Conservation (phyloP, 2,888 invertebrate species). For the Listrodromus nycthemerus region DNA sequence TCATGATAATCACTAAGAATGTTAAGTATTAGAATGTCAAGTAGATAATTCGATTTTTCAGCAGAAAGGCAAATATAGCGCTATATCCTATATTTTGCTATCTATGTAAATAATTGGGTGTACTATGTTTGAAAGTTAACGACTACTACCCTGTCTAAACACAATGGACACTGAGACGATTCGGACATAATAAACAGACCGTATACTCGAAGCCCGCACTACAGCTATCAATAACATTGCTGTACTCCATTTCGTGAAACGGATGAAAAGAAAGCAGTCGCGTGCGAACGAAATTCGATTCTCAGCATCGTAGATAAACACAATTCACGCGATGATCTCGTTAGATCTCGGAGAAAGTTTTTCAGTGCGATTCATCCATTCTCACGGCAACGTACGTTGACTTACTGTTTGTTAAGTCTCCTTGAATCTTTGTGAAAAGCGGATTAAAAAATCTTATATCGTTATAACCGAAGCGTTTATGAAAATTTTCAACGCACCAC, state of each 20-base stretch:
- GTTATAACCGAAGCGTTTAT: background rate
- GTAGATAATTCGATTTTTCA: background rate
- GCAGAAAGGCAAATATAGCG: background rate
- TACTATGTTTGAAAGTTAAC: conserved; percentile 17
- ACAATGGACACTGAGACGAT: conserved; percentile 34
- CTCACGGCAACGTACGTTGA: background rate
- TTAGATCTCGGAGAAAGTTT: conserved; percentile 23
- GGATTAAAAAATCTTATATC: background rate
- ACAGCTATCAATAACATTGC: conserved; percentile 44
- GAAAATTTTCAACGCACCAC: background rate
- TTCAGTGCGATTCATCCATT: conserved; percentile 24
- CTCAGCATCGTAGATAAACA: conserved; percentile 79
- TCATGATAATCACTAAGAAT: too few relatives aligned
- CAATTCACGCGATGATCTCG: conserved; percentile 60
- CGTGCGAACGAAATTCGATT: conserved; percentile 78
- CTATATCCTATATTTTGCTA: background rate
- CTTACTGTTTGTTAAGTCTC: background rate
- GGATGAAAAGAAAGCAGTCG: conserved; percentile 82
- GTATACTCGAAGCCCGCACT: conserved; percentile 40
- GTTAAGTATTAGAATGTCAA: background rate
- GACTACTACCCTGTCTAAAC: background rate
- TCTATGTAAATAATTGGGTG: conserved; percentile 22
- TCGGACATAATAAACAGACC: conserved; percentile 41
- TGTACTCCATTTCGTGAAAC: conserved; percentile 72
- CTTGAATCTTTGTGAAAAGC: background rate